Base-by-base conservation (phyloP, 2,888 invertebrate species). In the Gerris lacustris region DNA sequence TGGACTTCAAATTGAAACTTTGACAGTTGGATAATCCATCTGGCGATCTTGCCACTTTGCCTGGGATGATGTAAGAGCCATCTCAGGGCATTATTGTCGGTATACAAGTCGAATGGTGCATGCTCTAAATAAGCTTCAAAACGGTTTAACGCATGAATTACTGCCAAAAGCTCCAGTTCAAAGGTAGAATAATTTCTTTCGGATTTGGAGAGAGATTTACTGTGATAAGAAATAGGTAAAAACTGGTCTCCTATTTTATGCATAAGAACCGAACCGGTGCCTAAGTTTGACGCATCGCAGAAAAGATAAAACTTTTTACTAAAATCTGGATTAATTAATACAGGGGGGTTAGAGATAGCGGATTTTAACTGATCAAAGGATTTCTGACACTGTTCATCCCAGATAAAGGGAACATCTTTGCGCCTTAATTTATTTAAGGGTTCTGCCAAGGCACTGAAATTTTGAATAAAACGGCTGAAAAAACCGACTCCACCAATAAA, bases 301-400 rank as follows among this genome's bases (percentile, higher is more conserved):
- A 64, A 68, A 5, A 72, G 47, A 1, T 70, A 45, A 69, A 72
- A 72, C 6, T 15, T 47, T 17, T 31, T 18, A 44, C n/a, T 7
- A 43, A 72, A 70, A 45, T 72, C 69, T 0, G 70, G 70, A 44
- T 69, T 63, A n/a, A 45, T 64, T 11, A 72, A 62, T 11, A 72
- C 18, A 31, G 47, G 70, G 9, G 68, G 7, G 6, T 11, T 17
- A 18, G 62, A 68, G 11, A 68, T 45, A 31, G 17, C 47, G 9
- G 17, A 5, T 18, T 70, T 68, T 62, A 70, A 45, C 0, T 18
- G 4, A 9, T 70, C 45, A 69, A 72, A 72, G 5, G 70, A 68
- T 2, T 43, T 2, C 7, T 69, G 15, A 15, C 44, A 55, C 5
- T 55, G 2, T 5, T 55, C 4, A 11, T 9, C 9, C 55, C 55